Evolutionary conservation across 2,797 vertebrate species (phyloP).

Genomic region (Rhinichthys osculus): DNA sequence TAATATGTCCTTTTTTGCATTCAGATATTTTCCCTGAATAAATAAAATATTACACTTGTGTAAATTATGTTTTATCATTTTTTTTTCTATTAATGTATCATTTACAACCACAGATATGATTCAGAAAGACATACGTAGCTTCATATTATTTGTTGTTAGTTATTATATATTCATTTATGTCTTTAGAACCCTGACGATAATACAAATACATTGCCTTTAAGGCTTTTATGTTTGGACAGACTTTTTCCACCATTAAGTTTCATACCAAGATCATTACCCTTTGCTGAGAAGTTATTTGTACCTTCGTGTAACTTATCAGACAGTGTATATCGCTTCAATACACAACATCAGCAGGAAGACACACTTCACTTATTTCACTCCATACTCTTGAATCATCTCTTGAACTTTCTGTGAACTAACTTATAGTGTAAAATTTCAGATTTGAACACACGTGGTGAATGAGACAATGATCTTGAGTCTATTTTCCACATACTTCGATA

Average conservation of each 20-base stretch:
- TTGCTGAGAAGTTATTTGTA: conserved; percentile 12
- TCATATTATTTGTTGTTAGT: not conserved
- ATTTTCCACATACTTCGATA: not conserved
- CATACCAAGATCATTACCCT: not conserved
- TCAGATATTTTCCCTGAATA: too few species aligned
- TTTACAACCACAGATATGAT: too few species aligned
- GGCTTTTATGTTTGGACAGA: not conserved
- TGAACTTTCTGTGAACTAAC: not conserved
- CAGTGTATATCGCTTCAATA: not conserved
- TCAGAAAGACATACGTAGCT: not conserved
- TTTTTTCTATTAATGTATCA: too few species aligned
- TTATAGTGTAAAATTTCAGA: conserved; percentile 1
- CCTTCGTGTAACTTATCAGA: conserved; percentile 14
- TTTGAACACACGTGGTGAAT: not conserved
- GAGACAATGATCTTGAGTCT: not conserved
- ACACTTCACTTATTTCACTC: conserved; percentile 15
- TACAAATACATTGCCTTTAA: not conserved
- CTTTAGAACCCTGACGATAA: not conserved
- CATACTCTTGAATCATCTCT: conserved; percentile 2
- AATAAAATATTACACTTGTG: too few species aligned
- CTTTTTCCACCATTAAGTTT: conserved; percentile 20
- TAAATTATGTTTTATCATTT: too few species aligned
- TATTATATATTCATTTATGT: not conserved
- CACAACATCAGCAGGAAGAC: conserved; percentile 3
- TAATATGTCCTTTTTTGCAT: too few species aligned